Conservation (phyloP, 2,113 vertebrate species). For the Tachycineta bicolor region DNA sequence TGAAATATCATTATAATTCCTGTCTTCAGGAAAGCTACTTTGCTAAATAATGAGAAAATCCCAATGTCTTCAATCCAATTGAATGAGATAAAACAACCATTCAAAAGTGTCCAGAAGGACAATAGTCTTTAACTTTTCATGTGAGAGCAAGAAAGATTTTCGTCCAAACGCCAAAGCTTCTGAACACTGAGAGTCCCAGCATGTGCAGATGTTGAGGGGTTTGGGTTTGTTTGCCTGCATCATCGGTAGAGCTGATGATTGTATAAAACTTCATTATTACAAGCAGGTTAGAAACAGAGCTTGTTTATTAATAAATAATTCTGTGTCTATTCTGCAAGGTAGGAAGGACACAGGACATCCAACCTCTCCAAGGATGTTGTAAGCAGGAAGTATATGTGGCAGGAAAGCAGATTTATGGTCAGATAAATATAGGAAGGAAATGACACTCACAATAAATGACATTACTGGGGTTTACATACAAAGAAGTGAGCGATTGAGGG, state of each 20-base stretch:
- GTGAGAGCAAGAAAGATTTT: background rate
- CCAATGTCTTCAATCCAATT: background rate
- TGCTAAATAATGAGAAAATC: background rate
- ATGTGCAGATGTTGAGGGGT: too few relatives aligned
- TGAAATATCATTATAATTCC: background rate
- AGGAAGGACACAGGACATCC: constrained; percentile 35
- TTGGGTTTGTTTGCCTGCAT: too few relatives aligned
- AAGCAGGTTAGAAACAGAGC: constrained; percentile 23
- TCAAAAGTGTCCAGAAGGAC: background rate
- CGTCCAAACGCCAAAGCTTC: background rate
- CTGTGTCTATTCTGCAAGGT: background rate
- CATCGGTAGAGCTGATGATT: too few relatives aligned
- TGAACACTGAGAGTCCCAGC: background rate
- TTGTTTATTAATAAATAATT: constrained; percentile 60
- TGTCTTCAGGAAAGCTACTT: background rate
- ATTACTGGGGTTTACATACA: background rate
- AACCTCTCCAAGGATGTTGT: background rate
- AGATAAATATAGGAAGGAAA: background rate
- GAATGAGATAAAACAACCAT: background rate
- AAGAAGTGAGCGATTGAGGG: background rate
- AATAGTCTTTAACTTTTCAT: background rate
- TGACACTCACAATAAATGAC: too few relatives aligned
- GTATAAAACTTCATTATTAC: constrained; percentile 44
- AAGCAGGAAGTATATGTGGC: background rate
- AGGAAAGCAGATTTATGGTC: background rate